A percentile compares a stretch with the other conserved stretches of the same genome.
phyloP scores from a whole-genome alignment of 2,113 vertebrate species.

The Dasyurus viverrinus region DNA sequence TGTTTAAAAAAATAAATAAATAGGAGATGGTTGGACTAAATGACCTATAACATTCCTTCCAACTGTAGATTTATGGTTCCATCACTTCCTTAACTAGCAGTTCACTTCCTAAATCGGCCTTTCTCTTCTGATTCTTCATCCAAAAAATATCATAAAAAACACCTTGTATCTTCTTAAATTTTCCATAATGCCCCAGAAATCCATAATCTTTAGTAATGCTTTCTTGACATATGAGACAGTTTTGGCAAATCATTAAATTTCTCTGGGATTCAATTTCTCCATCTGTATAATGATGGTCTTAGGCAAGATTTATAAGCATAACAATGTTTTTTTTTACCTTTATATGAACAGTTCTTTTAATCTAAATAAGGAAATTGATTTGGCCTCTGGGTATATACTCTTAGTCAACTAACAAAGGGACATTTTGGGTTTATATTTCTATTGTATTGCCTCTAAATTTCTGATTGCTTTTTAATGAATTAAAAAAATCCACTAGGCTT shows the following conservation, averaged over 20 bases:
- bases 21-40: not conserved
- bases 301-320: not conserved
- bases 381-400: not conserved
- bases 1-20: not conserved
- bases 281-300: not conserved
- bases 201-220: not conserved
- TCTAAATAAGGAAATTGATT: not conserved
- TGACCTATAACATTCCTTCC: not conserved
- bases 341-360: not conserved
- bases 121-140: not conserved
- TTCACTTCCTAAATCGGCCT: not conserved
- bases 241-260: not conserved
- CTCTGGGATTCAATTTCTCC: not conserved
- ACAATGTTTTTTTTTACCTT: not conserved
- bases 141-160: not conserved
- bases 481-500: not conserved
- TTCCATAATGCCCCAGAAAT: not conserved
- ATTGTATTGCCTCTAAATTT: not conserved
- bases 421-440: not conserved
- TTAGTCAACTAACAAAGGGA: not conserved
- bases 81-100: not conserved
- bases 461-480: not conserved
- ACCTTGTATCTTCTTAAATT: not conserved
- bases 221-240: not conserved
- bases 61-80: not conserved